phyloP scores from a whole-genome alignment of 2,888 invertebrate species.

The Lymantria dispar region DNA sequence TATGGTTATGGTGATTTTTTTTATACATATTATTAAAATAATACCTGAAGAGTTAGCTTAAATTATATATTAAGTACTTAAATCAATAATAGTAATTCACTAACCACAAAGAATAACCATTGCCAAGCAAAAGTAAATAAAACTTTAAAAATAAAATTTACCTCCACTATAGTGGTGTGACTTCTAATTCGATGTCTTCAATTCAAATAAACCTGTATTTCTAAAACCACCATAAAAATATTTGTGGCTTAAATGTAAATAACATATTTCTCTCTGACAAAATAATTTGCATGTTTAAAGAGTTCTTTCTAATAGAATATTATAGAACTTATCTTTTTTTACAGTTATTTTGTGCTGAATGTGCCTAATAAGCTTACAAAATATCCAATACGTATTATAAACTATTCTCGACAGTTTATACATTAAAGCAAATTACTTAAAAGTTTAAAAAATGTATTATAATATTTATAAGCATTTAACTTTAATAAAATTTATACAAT shows the following conservation, averaged over 20 bases:
- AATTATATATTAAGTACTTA: slow-evolving; percentile 6
- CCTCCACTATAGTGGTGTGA: too few species aligned
- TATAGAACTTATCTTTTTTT: neutral
- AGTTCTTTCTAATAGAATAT: neutral
- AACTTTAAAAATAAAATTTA: too few species aligned
- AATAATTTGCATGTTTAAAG: neutral
- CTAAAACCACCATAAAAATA: neutral
- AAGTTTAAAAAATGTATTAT: slow-evolving; percentile 9
- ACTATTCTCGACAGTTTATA: neutral
- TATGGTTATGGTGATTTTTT: too few species aligned
- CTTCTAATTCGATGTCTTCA: neutral
- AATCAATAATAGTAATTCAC: slow-evolving; percentile 10
- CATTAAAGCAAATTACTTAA: neutral
- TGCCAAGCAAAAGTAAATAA: too few species aligned
- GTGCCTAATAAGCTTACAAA: neutral
- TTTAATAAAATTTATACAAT: slow-evolving; percentile 20
- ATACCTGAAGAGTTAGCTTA: too few species aligned
- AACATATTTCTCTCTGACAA: neutral
- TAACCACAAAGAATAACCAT: too few species aligned
- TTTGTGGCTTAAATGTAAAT: neutral
- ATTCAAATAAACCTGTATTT: neutral
- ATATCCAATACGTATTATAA: neutral
- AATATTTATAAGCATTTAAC: slow-evolving; percentile 31
- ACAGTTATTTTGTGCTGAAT: neutral
- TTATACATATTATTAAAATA: too few species aligned